A percentile compares a stretch with the other conserved stretches of the same genome.
These are phyloP conservation scores for Microcebus lehilahytsara DNA, from an alignment of 2,113 vertebrate species.

Conservation along the genomic window DNA sequence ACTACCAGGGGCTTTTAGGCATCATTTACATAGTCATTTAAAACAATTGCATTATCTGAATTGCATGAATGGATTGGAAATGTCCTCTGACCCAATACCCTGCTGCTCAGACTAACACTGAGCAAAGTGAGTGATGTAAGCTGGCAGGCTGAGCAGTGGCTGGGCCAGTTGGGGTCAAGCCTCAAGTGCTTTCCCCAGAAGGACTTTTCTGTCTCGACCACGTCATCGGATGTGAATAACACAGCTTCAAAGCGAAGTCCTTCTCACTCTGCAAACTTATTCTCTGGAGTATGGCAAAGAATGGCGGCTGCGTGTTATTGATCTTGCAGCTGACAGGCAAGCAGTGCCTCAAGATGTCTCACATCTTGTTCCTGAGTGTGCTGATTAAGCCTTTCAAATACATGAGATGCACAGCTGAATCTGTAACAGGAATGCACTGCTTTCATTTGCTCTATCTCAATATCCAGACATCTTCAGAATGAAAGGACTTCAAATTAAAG, in stretches of 20 bases:
- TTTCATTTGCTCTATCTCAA: conserved; percentile 66
- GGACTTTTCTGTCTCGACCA: not conserved
- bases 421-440: not conserved
- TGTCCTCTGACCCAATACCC: not conserved
- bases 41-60: not conserved
- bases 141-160: not conserved
- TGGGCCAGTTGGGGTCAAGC: not conserved
- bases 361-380: conserved; percentile 56
- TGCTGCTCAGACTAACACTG: not conserved
- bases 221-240: not conserved
- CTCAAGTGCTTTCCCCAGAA: not conserved
- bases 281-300: conserved; percentile 46
- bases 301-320: conserved; percentile 49
- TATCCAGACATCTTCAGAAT: conserved; percentile 69
- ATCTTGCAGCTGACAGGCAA: conserved; percentile 66
- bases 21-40: not conserved
- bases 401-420: conserved; percentile 41
- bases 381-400: conserved; percentile 67
- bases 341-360: conserved; percentile 54
- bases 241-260: not conserved
- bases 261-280: conserved; percentile 30
- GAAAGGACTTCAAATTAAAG: conserved; percentile 80
- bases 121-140: not conserved
- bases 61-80: not conserved
- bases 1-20: not conserved